Percentiles rank a stretch among this genome's conserved stretches.
phyloP scores from a whole-genome alignment of 1,140 invertebrate genomes.

The Drosophila repletoides region DNA sequence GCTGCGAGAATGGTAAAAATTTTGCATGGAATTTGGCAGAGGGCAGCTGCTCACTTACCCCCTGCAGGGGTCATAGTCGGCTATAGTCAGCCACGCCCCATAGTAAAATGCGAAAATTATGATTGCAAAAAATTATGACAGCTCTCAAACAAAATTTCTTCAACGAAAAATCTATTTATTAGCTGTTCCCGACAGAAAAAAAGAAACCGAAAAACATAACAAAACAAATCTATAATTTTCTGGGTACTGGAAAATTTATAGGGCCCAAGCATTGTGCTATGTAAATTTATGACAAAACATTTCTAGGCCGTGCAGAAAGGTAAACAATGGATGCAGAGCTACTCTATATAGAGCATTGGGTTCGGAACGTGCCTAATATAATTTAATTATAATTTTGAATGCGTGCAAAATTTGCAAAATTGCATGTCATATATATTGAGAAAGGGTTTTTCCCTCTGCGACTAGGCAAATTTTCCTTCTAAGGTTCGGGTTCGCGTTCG shows the following conservation, averaged over 20 bases:
- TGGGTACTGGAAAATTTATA: conserved; percentile 41
- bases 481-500: conserved; percentile 10
- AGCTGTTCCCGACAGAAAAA: conserved; percentile 13
- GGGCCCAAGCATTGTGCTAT: conserved; percentile 59
- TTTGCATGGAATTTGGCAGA: conserved; percentile 8
- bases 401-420: conserved; percentile 71
- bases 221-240: conserved; percentile 64
- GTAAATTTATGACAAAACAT: conserved; percentile 80
- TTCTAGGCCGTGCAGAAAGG: conserved; percentile 55
- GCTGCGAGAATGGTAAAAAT: conserved; percentile 5
- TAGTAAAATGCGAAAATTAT: conserved; percentile 68
- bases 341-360: conserved; percentile 31
- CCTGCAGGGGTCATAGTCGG: conserved; percentile 29
- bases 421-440: conserved; percentile 50
- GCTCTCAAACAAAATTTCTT: conserved; percentile 35
- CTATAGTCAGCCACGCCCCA: conserved; percentile 58
- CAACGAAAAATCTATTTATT: conserved; percentile 27
- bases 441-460: conserved; percentile 37
- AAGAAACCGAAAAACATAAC: conserved; percentile 12
- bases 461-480: conserved; percentile 25
- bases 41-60: conserved; percentile 69
- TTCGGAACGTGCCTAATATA: conserved; percentile 70
- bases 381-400: conserved; percentile 73
- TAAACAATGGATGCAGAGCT: conserved; percentile 58
- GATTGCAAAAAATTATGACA: conserved; percentile 70